Evolutionary conservation across 2,888 invertebrate genomes (phyloP), one percentile per base, ranked within the genome.

Genomic region (Steinernema hermaphroditum): DNA sequence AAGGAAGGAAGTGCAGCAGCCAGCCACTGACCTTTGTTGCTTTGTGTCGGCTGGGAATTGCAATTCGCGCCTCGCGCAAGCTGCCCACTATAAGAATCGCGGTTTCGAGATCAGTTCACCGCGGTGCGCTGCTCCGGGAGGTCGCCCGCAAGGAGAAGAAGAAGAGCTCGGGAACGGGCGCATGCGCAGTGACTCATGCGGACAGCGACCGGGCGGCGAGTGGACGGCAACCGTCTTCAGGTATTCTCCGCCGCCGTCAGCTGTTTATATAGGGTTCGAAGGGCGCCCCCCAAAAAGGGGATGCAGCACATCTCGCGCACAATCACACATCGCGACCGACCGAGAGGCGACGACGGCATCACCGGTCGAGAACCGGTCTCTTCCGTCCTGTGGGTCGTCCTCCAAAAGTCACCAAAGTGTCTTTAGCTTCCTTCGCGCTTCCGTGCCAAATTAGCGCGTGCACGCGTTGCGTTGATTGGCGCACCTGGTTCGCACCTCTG

Each of bases 311-410:
- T 54, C 54, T 54, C 27, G 54, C 54, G 54, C 24, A 54, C 54
- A 54, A 27, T 54, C 24, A 27, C 27, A n/a, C n/a, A n/a, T n/a
- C n/a, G n/a, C n/a, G n/a, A n/a, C n/a, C n/a, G 24, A 54, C 22
- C 4, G 27, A 24, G 54, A 24, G 54, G 22, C 54, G 27, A 24
- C 54, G 54, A 54, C 19, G 54, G 54, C 54, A 54, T 24, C 54
- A 54, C 54, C 27, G 54, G 54, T 54, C 54, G 54, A 54, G 54
- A 54, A 54, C 54, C 54, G 54, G 54, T 54, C 54, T 54, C 54
- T 4, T 27, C 27, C n/a, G n/a, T n/a, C n/a, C 49, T n/a, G 27
- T 2, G 22, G 54, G 24, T 27, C 27, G 54, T 54, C 54, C 54
- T 54, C 54, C 54, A 54, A 54, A 54, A 54, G 19, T 22, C 54